Conservation (phyloP, 2,113 vertebrate species). For the Benitochromis conjunctus region DNA sequence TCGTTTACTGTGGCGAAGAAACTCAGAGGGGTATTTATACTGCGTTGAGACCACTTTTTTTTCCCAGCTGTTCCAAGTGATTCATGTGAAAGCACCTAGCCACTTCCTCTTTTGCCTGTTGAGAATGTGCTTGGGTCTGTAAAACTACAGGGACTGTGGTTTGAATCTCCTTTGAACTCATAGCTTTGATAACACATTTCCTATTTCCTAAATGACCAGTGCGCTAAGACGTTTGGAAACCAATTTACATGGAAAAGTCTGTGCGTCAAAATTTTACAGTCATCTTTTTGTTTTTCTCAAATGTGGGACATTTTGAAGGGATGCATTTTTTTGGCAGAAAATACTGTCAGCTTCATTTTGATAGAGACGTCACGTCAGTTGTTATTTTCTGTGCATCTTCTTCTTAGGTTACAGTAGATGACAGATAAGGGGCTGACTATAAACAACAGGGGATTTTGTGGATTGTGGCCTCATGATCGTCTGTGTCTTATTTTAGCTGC, state of each 20-base stretch:
- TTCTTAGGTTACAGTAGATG: background rate
- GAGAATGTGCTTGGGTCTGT: constrained; percentile 41
- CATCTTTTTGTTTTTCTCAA: background rate
- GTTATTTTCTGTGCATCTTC: background rate
- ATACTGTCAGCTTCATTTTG: background rate
- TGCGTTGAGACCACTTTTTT: background rate
- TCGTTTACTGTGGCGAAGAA: background rate
- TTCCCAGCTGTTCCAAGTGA: constrained; percentile 37
- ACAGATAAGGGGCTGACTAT: background rate
- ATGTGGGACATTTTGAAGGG: background rate
- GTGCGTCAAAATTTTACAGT: background rate
- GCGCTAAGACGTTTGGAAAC: background rate
- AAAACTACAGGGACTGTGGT: constrained; percentile 15
- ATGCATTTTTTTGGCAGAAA: background rate
- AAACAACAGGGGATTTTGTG: background rate
- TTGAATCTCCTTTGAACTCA: constrained; percentile 4
- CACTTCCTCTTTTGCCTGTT: constrained; percentile 55
- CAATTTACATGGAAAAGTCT: background rate
- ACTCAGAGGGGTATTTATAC: constrained; percentile 56
- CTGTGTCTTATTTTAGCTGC: constrained; percentile 30
- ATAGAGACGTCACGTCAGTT: background rate
- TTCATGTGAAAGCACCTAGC: constrained; percentile 71
- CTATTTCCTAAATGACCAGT: background rate
- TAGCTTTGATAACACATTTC: background rate
- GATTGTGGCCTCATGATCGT: constrained; percentile 25